These are phyloP conservation scores for Drosophila peninsularis DNA, from an alignment of 2,888 invertebrate genomes.

Conservation along the genomic window DNA sequence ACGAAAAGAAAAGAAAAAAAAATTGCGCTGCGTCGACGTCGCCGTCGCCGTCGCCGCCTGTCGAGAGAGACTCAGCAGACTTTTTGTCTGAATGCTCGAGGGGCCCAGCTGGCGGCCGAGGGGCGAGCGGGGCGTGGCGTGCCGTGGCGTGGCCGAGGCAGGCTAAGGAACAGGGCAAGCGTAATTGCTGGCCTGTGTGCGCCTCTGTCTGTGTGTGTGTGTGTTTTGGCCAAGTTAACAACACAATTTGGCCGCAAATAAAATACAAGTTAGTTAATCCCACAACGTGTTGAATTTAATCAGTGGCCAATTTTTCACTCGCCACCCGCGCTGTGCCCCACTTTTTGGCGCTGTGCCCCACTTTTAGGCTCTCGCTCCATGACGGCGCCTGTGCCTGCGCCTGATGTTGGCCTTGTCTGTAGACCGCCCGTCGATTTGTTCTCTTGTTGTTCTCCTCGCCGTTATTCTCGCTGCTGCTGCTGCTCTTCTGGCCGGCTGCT, in stretches of 20 bases:
- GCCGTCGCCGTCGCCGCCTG: slow-evolving; percentile 45
- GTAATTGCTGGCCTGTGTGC: slow-evolving; percentile 62
- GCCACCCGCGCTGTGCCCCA: slow-evolving; percentile 31
- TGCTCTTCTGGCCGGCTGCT: slow-evolving; percentile 12
- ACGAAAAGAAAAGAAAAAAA: slow-evolving; percentile 11
- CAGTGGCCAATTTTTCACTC: slow-evolving; percentile 79
- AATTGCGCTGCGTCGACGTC: slow-evolving; percentile 44
- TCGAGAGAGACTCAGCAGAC: slow-evolving; percentile 39
- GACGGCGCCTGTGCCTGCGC: neutral
- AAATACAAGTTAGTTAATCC: slow-evolving; percentile 80
- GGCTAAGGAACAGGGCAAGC: slow-evolving; percentile 13
- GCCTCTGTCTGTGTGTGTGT: neutral
- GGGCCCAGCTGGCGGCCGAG: slow-evolving; percentile 11
- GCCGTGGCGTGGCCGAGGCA: too few relatives aligned
- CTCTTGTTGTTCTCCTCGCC: slow-evolving; percentile 22
- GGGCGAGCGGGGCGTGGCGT: neutral
- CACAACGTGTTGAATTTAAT: slow-evolving; percentile 79
- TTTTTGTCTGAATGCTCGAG: slow-evolving; percentile 52
- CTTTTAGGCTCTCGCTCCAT: too few relatives aligned
- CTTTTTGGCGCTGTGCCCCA: slow-evolving; percentile 23
- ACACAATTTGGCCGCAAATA: slow-evolving; percentile 77
- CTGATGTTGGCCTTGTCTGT: slow-evolving; percentile 23
- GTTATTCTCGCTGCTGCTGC: slow-evolving; percentile 1
- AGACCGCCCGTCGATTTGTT: slow-evolving; percentile 49
- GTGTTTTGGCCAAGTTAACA: slow-evolving; percentile 65